Percentiles rank a stretch among this genome's conserved stretches.
phyloP scores from a whole-genome alignment of 1,140 invertebrate species.

The Drosophila nebulosa region DNA sequence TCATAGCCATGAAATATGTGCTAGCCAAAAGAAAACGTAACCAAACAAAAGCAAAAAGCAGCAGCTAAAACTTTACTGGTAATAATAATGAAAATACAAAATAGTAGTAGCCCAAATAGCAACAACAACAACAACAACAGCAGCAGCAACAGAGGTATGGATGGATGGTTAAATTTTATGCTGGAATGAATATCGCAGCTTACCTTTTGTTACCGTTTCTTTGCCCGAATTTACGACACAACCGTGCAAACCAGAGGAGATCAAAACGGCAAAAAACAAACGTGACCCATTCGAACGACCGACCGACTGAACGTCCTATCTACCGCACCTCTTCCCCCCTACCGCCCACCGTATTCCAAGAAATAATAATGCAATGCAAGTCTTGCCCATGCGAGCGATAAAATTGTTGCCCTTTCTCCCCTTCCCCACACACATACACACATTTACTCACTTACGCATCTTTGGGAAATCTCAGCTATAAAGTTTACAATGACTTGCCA shows the following conservation, averaged over 20 bases:
- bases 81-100: slow-evolving; percentile 72
- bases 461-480: slow-evolving; percentile 55
- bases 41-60: slow-evolving; percentile 5
- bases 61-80: slow-evolving; percentile 32
- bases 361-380: slow-evolving; percentile 68
- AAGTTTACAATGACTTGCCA: slow-evolving; percentile 71
- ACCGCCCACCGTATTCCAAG: background rate
- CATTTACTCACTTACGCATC: background rate
- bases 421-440: background rate
- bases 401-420: slow-evolving; percentile 24
- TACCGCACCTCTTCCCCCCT: too few species aligned
- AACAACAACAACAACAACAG: background rate
- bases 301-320: too few species aligned
- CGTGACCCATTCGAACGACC: slow-evolving; percentile 40
- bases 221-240: slow-evolving; percentile 61
- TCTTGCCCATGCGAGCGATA: slow-evolving; percentile 69
- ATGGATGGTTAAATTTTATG: slow-evolving; percentile 47
- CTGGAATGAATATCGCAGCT: slow-evolving; percentile 46
- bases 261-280: slow-evolving; percentile 36
- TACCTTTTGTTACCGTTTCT: slow-evolving; percentile 62
- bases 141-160: slow-evolving; percentile 24
- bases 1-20: slow-evolving; percentile 78
- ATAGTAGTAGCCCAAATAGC: slow-evolving; percentile 8
- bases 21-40: slow-evolving; percentile 43
- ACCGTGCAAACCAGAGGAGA: background rate